A percentile compares a stretch with the other conserved stretches of the same genome.
Conservation (phyloP, 2,888 invertebrate species). For the Artemia sinica region DNA sequence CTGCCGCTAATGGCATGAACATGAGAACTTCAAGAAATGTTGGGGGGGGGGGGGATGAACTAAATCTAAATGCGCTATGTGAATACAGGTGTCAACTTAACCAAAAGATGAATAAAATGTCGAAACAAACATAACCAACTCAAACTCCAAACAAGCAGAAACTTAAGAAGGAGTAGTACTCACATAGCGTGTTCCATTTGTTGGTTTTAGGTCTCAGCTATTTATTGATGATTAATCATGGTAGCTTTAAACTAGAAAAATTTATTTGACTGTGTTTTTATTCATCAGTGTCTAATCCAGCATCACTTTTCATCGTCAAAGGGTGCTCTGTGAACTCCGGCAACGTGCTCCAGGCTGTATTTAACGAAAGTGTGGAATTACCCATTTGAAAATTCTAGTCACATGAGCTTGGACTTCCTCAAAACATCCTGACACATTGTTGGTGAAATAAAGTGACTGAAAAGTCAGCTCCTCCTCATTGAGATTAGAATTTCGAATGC, state of each 20-base stretch:
- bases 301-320: no score
- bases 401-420: neutral
- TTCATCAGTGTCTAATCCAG: no score
- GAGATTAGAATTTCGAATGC: neutral
- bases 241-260: no score
- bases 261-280: no score
- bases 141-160: neutral
- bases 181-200: neutral
- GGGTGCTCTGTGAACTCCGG: neutral
- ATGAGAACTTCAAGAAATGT: no score
- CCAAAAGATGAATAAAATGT: no score
- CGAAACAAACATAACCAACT: neutral
- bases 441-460: constrained; percentile 5
- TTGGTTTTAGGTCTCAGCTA: neutral
- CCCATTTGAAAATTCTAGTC: neutral
- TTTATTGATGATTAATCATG: neutral
- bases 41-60: no score
- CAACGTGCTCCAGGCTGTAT: neutral
- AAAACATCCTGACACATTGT: constrained; percentile 4
- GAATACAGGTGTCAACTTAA: no score
- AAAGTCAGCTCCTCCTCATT: constrained; percentile 1
- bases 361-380: neutral
- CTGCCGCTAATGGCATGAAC: no score
- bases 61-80: no score
- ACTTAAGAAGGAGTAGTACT: neutral